Conservation (phyloP, 2,888 invertebrate species). For the Troides oblongomaculatus region DNA sequence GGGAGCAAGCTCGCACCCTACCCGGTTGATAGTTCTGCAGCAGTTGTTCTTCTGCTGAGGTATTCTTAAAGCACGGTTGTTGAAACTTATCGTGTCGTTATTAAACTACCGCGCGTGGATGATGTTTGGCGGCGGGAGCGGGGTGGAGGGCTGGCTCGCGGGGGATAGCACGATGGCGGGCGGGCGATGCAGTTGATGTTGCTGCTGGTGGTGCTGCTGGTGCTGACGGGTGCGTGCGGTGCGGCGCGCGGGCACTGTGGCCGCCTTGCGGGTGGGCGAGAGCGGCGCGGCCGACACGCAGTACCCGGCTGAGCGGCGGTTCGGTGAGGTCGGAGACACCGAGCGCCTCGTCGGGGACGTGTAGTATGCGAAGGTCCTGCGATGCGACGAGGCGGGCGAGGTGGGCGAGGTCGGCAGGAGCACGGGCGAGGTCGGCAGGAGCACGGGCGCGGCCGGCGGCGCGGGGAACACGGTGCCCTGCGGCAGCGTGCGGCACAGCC, state of each 20-base stretch:
- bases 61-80: too few relatives aligned
- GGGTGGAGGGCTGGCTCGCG: slow-evolving; percentile 17
- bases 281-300: neutral
- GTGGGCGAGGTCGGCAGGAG: slow-evolving; percentile 16
- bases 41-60: too few relatives aligned
- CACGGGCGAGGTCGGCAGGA: slow-evolving; percentile 32
- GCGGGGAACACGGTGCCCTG: slow-evolving; percentile 52
- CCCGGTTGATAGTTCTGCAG: too few relatives aligned
- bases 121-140: slow-evolving; percentile 30
- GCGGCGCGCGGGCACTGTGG: slow-evolving; percentile 30
- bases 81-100: neutral
- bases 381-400: slow-evolving; percentile 12
- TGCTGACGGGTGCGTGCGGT: slow-evolving; percentile 19
- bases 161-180: slow-evolving; percentile 20
- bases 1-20: too few relatives aligned
- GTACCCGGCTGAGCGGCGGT: neutral
- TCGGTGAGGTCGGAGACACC: slow-evolving; percentile 13
- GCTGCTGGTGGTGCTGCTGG: slow-evolving; percentile 31
- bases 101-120: slow-evolving; percentile 21
- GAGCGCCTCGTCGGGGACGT: slow-evolving; percentile 17
- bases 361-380: slow-evolving; percentile 21
- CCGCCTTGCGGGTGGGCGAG: slow-evolving; percentile 27
- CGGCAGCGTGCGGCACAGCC: slow-evolving; percentile 58
- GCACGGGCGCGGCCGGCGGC: slow-evolving; percentile 29
- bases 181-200: slow-evolving; percentile 17